Base-by-base conservation (phyloP, 1,140 invertebrate species). In the Pachyrhynchus sulphureomaculatus region DNA sequence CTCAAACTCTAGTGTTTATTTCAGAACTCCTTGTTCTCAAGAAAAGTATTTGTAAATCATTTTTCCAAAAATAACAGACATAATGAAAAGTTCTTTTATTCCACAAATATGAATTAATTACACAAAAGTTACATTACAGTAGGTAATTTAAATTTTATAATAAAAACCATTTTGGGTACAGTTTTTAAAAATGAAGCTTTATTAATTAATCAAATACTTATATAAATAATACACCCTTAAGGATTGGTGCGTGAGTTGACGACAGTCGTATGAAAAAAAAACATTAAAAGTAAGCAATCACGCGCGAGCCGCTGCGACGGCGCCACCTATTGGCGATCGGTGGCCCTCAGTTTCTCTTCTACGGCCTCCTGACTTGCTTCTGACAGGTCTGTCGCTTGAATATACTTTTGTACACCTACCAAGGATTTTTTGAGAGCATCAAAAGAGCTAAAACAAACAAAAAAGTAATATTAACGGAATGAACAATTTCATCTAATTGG, bases 391-490 rank as follows among this genome's bases (percentile, higher is more conserved):
- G 92, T 95, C 72, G 92, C 92, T 82, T 98, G 95, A 78, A 98
- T 93, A 82, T 95, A 96, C 82, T 96, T 96, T 81, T 95, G 93
- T 70, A 98, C 90, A 72, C 95, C 95, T 63, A 95, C 91, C 72
- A 98, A 82, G 61, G 94, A 93, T 77, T 95, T 95, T 82, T 96
- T 96, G 70, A 98, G 82, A 69, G 94, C 94, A 79, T 96, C 93
- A 75, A 96, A 97, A 72, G 93, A 96, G 84, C 92, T 91, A 75
- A 18, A 79, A 77, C 44, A 59, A 64, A 72, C 53, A 63, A 60
- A 42, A 8, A 61, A 60, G 32, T 9, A 39, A 39, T 6, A 32
- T 12, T 37, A 54, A 13, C 53, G 15, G 1, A 15, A n/a, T n/a
- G n/a, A 41, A 1, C 8, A 8, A 15, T n/a, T 15, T 8, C 10